These are phyloP conservation scores for Brachionus paranguensis DNA, from an alignment of 1,140 invertebrate species.

Conservation along the genomic window DNA sequence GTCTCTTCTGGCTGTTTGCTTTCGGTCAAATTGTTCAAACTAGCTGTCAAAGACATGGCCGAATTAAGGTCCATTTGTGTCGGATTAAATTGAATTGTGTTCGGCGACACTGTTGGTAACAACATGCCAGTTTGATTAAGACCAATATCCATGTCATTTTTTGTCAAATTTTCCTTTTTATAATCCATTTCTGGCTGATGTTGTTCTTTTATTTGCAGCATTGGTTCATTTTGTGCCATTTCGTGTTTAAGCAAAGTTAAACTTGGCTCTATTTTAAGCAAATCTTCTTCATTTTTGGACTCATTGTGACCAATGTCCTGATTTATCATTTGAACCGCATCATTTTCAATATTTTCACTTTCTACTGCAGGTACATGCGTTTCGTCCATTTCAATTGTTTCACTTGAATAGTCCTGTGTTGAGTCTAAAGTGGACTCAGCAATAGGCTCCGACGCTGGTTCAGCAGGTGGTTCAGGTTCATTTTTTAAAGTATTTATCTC, in stretches of 20 bases:
- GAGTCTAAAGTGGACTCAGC: neutral
- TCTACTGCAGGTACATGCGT: neutral
- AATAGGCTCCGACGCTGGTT: neutral
- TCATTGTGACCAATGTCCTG: neutral
- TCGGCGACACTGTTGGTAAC: neutral
- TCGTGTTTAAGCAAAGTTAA: neutral
- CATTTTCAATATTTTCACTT: neutral
- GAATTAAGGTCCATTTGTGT: constrained; percentile 10
- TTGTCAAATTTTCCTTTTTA: neutral
- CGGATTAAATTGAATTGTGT: constrained; percentile 5
- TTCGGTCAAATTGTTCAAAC: neutral
- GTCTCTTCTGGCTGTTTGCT: neutral
- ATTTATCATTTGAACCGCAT: neutral
- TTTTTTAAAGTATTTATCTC: neutral
- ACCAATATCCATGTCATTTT: neutral
- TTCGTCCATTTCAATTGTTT: neutral
- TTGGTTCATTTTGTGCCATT: neutral
- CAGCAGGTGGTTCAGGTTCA: neutral
- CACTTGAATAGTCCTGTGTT: neutral
- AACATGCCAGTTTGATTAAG: neutral
- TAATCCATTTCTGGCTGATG: neutral
- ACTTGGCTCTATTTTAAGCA: neutral
- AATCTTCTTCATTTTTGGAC: neutral
- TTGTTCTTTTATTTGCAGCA: neutral
- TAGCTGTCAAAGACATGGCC: constrained; percentile 16